A percentile compares a stretch with the other conserved stretches of the same genome.
phyloP scores from a whole-genome alignment of 2,888 invertebrate species.

The Spodoptera picta region DNA sequence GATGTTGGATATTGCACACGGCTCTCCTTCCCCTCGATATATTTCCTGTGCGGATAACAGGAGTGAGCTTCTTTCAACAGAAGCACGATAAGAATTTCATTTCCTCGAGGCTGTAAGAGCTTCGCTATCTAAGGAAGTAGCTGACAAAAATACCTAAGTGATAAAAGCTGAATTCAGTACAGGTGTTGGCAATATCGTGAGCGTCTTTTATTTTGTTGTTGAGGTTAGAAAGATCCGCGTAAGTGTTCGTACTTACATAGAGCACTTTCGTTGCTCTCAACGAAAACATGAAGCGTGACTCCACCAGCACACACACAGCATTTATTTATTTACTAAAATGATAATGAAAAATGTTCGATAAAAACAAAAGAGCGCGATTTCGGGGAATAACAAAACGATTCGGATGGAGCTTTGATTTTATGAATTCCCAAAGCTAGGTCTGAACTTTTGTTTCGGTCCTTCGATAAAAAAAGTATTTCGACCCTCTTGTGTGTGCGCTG shows the following conservation, averaged over 20 bases:
- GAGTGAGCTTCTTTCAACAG: slow-evolving; percentile 82
- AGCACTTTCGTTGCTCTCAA: slow-evolving; percentile 31
- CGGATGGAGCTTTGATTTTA: slow-evolving; percentile 79
- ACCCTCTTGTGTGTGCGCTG: slow-evolving; percentile 47
- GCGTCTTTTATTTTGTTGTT: slow-evolving; percentile 63
- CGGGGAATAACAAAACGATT: slow-evolving; percentile 78
- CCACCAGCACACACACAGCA: slow-evolving; percentile 20
- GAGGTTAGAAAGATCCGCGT: slow-evolving; percentile 36
- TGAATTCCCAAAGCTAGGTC: slow-evolving; percentile 87
- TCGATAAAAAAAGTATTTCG: slow-evolving; percentile 73
- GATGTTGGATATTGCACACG: slow-evolving; percentile 79
- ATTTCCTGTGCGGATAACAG: slow-evolving; percentile 86
- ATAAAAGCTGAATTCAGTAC: slow-evolving; percentile 83
- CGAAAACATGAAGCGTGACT: slow-evolving; percentile 30
- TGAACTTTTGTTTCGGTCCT: slow-evolving; percentile 79
- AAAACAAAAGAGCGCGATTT: slow-evolving; percentile 70
- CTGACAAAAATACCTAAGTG: slow-evolving; percentile 87
- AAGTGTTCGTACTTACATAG: slow-evolving; percentile 36
- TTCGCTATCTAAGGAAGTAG: slow-evolving; percentile 85
- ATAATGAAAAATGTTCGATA: slow-evolving; percentile 53
- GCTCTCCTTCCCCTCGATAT: slow-evolving; percentile 77
- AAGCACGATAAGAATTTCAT: slow-evolving; percentile 89
- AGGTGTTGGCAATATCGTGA: slow-evolving; percentile 72
- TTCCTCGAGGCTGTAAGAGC: slow-evolving; percentile 83
- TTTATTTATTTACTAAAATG: slow-evolving; percentile 42